Evolutionary conservation across 2,888 invertebrate genomes (phyloP), one percentile per base, ranked within the genome.

Genomic region (Bellardia bayeri): DNA sequence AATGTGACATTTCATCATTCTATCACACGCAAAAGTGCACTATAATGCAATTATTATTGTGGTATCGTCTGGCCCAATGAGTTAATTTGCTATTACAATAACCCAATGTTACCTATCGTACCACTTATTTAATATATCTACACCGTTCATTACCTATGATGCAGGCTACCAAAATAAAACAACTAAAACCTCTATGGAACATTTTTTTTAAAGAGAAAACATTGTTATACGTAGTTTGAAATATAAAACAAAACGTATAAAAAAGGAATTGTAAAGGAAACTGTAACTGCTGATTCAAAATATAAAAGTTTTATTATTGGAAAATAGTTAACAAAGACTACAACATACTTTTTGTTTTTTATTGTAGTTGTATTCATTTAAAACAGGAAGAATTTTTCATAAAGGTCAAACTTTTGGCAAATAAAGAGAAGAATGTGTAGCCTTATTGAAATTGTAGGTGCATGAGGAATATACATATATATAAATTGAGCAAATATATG

Each of bases 151-250:
- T 4, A 64, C 7, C 16, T n/a, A 40, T n/a, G 3, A 4, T 30
- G 1, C 4, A 30, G 33, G 11, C 33, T n/a, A n/a, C n/a, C 40
- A 9, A 30, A 40, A 33, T 13, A 58, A 66, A 79, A 37, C 58
- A 69, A 69, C 49, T 61, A 69, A 69, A 76, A 66, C 64, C 51
- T 76, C 40, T 64, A 40, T 66, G 40, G 23, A 30, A 14, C 71
- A 76, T 42, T 42, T 74, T 81, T 33, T 64, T 42, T 64, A 64
- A 72, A 72, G 16, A 54, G 42, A 64, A 72, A 81, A 64, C 72
- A 71, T 71, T 58, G 64, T 30, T 58, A 56, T 51, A 37, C 5
- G 37, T 37, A 64, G 40, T 64, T 33, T 80, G 40, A 51, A 64
- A 68, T 16, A 61, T 49, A 42, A 68, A 72, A 63, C n/a, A 63